Conservation (phyloP, 1,140 invertebrate genomes). For the Drosophila takahashii region DNA sequence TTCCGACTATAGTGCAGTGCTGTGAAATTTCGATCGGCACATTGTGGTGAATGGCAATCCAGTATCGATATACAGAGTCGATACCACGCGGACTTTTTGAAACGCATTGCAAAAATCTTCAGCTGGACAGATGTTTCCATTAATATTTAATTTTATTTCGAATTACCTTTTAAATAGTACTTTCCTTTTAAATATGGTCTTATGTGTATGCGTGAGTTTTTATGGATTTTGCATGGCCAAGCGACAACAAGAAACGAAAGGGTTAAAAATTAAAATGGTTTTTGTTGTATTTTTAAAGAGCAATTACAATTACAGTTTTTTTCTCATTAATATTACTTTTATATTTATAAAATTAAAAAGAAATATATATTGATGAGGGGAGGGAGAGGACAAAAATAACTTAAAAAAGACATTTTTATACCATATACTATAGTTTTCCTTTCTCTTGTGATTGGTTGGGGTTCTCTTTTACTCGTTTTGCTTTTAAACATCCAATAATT, state of each 20-base stretch:
- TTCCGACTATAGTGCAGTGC: slow-evolving; percentile 5
- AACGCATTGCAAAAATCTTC: slow-evolving; percentile 19
- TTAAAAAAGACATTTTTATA: slow-evolving; percentile 78
- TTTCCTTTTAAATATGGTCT: slow-evolving; percentile 69
- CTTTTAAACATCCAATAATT: slow-evolving; percentile 71
- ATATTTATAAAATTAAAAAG: slow-evolving; percentile 83
- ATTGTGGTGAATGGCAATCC: neutral
- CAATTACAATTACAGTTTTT: slow-evolving; percentile 82
- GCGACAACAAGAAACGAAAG: slow-evolving; percentile 71
- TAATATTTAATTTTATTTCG: slow-evolving; percentile 67
- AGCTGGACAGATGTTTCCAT: slow-evolving; percentile 24
- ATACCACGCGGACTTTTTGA: neutral
- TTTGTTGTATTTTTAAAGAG: slow-evolving; percentile 75
- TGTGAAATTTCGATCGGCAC: slow-evolving; percentile 5
- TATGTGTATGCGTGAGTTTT: slow-evolving; percentile 54
- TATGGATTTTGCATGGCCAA: slow-evolving; percentile 56
- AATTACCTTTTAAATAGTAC: slow-evolving; percentile 77
- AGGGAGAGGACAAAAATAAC: slow-evolving; percentile 68
- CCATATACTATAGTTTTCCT: slow-evolving; percentile 71
- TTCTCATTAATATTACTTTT: slow-evolving; percentile 82
- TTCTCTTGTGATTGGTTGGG: slow-evolving; percentile 48
- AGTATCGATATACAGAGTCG: slow-evolving; percentile 7
- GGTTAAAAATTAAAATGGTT: slow-evolving; percentile 66
- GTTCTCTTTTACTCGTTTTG: slow-evolving; percentile 49
- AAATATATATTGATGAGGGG: slow-evolving; percentile 78